Evolutionary conservation across 1,140 invertebrate genomes (phyloP), one percentile per base, ranked within the genome.

Genomic region (Thaumatotibia leucotreta): DNA sequence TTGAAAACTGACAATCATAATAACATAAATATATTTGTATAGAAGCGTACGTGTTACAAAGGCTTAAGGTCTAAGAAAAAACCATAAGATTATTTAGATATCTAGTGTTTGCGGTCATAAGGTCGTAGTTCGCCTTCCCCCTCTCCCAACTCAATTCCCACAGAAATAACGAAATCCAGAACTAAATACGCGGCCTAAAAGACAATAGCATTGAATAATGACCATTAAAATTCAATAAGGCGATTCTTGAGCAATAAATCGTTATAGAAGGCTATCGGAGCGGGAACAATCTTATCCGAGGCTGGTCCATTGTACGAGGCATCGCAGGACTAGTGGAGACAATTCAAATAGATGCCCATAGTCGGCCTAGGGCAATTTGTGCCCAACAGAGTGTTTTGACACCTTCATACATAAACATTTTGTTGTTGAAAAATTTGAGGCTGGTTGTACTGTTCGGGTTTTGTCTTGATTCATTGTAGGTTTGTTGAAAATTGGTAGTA

Each of bases 361-460:
- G 75, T 67, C 66, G 76, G 79, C 73, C 69, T 73, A 61, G 68
- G 70, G 77, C 80, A 84, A 87, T 85, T 83, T 85, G 78, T 82
- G 80, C 76, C 72, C 74, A 70, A 76, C 68, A 67, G 71, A 79
- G 70, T 79, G 76, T 84, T 83, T 87, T 87, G 84, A 87, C 84
- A 85, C 83, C 80, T 81, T 82, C 84, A 86, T 86, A 86, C 80
- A 86, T 86, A 86, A 82, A 86, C 82, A 84, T 83, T 78, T 74
- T 20, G 32, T 63, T 66, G 69, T 70, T 71, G 68, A 79, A 81
- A 81, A 81, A 79, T 74, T 52, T 22, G 31, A 11, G 61, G 4
- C 54, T 24, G 52, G 73, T 74, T 27, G 35, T 9, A 64, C 61
- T 63, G 27, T 31, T 20, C 10, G 39, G 65, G 49, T 20, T 45